phyloP scores from a whole-genome alignment of 2,113 vertebrate genomes.

The Motacilla tschutschensis region DNA sequence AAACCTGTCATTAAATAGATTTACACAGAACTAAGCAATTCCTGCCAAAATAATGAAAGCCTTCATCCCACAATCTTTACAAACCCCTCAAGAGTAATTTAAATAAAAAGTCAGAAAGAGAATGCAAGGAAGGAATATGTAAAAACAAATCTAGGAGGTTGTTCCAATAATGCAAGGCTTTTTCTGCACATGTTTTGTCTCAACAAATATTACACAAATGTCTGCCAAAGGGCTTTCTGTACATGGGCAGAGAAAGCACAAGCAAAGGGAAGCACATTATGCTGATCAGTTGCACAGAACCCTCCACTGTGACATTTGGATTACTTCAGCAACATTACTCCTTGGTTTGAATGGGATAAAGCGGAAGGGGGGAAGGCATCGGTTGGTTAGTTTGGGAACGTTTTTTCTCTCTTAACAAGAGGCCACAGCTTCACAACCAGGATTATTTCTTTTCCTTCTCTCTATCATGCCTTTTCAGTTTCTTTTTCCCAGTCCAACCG shows the following conservation, averaged over 20 bases:
- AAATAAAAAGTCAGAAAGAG: not conserved
- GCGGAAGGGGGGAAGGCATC: not conserved
- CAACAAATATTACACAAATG: not conserved
- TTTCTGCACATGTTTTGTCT: not conserved
- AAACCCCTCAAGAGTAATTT: not conserved
- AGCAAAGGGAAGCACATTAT: slow-evolving; percentile 29
- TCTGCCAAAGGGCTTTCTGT: slow-evolving; percentile 3
- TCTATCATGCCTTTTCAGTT: slow-evolving; percentile 40
- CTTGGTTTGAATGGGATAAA: not conserved
- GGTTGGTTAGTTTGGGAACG: slow-evolving; percentile 36
- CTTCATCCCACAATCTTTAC: not conserved
- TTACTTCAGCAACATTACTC: slow-evolving; percentile 60
- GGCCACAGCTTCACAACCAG: not conserved
- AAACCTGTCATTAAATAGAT: not conserved
- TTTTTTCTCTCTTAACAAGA: slow-evolving; percentile 45
- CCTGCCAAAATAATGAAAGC: not conserved
- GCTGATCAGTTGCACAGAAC: slow-evolving; percentile 20
- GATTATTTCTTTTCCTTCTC: slow-evolving; percentile 43
- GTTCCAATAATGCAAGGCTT: not conserved
- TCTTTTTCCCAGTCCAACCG: slow-evolving; percentile 34
- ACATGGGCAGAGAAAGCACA: not conserved
- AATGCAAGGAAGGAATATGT: not conserved
- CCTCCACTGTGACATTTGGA: slow-evolving; percentile 25
- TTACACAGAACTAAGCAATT: not conserved
- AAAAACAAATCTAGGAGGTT: not conserved